These are phyloP conservation scores for Cheilosia vernalis DNA, from an alignment of 2,888 invertebrate genomes.

Conservation along the genomic window DNA sequence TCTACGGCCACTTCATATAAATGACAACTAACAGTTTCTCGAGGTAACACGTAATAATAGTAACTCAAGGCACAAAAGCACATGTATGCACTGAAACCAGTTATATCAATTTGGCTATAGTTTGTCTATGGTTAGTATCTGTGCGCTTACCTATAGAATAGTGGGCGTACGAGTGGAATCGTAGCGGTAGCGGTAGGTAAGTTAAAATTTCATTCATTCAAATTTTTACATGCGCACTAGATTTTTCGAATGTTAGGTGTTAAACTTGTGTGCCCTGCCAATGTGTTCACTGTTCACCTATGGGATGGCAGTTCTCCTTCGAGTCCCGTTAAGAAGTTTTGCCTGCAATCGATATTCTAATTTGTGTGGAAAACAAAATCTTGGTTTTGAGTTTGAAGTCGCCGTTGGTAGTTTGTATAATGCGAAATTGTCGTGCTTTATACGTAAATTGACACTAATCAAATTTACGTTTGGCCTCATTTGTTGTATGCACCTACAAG, in stretches of 20 bases:
- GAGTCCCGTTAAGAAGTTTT: constrained; percentile 23
- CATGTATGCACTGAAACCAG: constrained; percentile 17
- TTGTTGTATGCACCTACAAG: too few relatives aligned
- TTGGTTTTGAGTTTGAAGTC: too few relatives aligned
- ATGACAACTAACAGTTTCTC: constrained; percentile 22
- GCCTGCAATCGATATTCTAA: constrained; percentile 22
- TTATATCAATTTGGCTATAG: constrained; percentile 48
- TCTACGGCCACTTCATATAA: constrained; percentile 12
- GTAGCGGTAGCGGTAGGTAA: not conserved
- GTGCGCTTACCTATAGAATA: too few relatives aligned
- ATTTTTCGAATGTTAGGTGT: constrained; percentile 39
- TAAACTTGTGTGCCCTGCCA: not conserved
- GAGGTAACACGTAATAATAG: not conserved
- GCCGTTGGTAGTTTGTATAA: too few relatives aligned
- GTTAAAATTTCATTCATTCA: constrained; percentile 68
- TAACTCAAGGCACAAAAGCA: too few relatives aligned
- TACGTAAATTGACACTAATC: too few relatives aligned
- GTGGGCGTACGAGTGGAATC: not conserved
- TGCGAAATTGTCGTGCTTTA: too few relatives aligned
- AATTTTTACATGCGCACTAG: constrained; percentile 67
- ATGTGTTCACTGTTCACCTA: constrained; percentile 3
- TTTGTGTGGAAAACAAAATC: constrained; percentile 52
- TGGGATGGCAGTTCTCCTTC: not conserved
- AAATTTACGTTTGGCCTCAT: too few relatives aligned
- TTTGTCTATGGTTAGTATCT: constrained; percentile 7